Evolutionary conservation across 2,888 invertebrate genomes (phyloP).

Genomic region (Platycheirus albimanus): DNA sequence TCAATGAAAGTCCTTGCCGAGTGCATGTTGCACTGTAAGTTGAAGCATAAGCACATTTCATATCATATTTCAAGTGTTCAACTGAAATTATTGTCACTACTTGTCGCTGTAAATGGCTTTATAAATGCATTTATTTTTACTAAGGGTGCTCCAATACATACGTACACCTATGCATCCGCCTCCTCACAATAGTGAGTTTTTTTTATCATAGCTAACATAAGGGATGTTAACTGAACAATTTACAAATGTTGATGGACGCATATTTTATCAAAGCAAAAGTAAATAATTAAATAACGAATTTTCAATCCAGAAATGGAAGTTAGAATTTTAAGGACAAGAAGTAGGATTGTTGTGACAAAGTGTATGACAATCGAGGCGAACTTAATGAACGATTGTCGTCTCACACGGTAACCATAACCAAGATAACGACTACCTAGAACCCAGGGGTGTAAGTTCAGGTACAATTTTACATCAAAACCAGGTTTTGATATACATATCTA

Average conservation of each 20-base stretch:
- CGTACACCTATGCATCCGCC: not conserved
- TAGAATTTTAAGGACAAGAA: not conserved
- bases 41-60: conserved; percentile 21
- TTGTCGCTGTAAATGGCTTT: conserved; percentile 67
- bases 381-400: no score
- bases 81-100: conserved; percentile 66
- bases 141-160: conserved; percentile 21
- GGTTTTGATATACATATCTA: no score
- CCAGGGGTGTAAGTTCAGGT: no score
- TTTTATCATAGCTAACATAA: not conserved
- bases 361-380: no score
- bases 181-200: not conserved
- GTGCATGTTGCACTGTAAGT: conserved; percentile 48
- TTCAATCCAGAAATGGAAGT: not conserved
- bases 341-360: no score
- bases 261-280: not conserved
- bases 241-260: conserved; percentile 20
- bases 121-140: conserved; percentile 55
- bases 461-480: no score
- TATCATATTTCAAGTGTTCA: conserved; percentile 51
- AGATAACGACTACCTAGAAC: no score
- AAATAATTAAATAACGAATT: not conserved
- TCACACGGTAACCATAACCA: no score
- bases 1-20: conserved; percentile 42
- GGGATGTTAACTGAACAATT: conserved; percentile 49